phyloP scores from a whole-genome alignment of 2,888 invertebrate species.

The Acrocyrtus sp. region DNA sequence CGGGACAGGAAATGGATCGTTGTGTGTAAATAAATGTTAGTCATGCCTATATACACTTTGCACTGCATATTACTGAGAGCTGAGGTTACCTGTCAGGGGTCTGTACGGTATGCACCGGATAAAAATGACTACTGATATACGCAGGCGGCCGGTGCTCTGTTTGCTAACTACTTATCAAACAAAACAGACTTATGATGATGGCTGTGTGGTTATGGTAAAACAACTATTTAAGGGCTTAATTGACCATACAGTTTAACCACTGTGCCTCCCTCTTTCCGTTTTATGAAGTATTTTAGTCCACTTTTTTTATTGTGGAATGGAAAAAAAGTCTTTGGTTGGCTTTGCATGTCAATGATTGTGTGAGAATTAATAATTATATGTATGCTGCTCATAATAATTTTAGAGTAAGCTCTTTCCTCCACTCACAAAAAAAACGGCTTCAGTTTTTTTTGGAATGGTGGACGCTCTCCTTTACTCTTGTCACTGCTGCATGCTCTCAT shows the following conservation, averaged over 20 bases:
- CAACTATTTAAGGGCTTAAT: constrained; percentile 41
- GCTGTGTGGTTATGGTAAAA: constrained; percentile 10
- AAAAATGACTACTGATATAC: constrained; percentile 13
- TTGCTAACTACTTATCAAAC: not conserved
- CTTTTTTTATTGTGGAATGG: not conserved
- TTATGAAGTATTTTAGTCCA: no score
- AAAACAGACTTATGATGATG: not conserved
- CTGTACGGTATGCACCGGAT: not conserved
- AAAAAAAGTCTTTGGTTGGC: constrained; percentile 12
- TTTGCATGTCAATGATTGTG: constrained; percentile 46
- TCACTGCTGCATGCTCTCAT: constrained; percentile 22
- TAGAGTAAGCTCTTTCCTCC: not conserved
- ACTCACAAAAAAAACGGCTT: no score
- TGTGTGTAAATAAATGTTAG: constrained; percentile 44
- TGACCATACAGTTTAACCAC: constrained; percentile 14
- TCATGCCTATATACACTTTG: constrained; percentile 24
- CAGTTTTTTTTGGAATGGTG: no score
- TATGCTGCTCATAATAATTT: constrained; percentile 10
- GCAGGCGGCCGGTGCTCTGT: no score
- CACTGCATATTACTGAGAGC: constrained; percentile 8
- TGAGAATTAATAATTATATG: constrained; percentile 48
- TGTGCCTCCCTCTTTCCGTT: not conserved
- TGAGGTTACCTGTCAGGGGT: not conserved
- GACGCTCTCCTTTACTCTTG: not conserved
- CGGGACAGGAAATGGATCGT: constrained; percentile 48